Evolutionary conservation across 2,888 invertebrate genomes (phyloP).

Genomic region (Resseliella maxima): DNA sequence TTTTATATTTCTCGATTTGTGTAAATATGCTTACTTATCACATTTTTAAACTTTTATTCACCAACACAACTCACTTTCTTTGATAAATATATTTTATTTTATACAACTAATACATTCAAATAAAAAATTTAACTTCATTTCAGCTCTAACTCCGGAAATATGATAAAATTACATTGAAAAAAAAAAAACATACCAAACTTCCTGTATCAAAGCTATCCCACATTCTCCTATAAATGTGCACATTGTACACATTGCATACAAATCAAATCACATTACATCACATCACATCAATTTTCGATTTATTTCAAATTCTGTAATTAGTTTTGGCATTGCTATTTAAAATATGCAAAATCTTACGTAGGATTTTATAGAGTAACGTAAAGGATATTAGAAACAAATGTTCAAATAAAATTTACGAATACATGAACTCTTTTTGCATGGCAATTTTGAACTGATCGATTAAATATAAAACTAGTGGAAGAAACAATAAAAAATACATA

Average conservation of each 20-base stretch:
- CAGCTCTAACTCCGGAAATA: constrained; percentile 10
- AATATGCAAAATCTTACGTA: no score
- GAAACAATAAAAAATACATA: no score
- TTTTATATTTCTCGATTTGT: background rate
- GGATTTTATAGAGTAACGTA: no score
- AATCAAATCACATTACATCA: background rate
- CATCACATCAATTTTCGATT: background rate
- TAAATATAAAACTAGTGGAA: no score
- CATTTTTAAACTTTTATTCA: background rate
- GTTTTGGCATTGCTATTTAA: background rate
- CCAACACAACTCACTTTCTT: background rate
- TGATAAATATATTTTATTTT: background rate
- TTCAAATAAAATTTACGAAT: no score
- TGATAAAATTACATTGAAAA: background rate
- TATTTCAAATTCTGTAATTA: background rate
- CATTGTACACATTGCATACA: background rate
- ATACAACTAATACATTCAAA: background rate
- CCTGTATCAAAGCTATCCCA: constrained; percentile 23
- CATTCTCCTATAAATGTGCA: constrained; percentile 8
- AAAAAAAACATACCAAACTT: background rate
- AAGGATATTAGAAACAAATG: no score
- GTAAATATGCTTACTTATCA: background rate
- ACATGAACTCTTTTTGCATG: no score
- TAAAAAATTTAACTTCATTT: constrained; percentile 2
- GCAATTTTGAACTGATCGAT: no score